These are phyloP conservation scores for Garrulus glandarius DNA, from an alignment of 2,797 vertebrate species.

Conservation along the genomic window DNA sequence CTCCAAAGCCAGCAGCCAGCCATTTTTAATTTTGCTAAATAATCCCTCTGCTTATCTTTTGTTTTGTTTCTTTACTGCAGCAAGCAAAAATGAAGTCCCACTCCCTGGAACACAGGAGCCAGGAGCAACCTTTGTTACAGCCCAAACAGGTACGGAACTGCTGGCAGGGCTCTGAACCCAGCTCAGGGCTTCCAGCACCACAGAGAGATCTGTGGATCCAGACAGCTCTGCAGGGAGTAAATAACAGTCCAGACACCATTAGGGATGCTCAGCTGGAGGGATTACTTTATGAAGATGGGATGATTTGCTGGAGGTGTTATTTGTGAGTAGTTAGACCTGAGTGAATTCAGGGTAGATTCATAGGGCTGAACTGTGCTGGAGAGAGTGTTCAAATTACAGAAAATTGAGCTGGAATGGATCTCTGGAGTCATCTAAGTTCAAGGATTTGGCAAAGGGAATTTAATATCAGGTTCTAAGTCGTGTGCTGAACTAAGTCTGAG, in stretches of 20 bases:
- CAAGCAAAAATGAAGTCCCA: slow-evolving; percentile 92
- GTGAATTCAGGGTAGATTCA: neutral
- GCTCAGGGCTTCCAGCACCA: neutral
- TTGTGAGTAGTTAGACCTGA: neutral
- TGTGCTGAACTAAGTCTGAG: slow-evolving; percentile 17
- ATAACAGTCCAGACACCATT: neutral
- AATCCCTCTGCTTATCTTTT: neutral
- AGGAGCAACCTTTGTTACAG: slow-evolving; percentile 86
- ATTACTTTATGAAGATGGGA: neutral
- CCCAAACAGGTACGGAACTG: slow-evolving; percentile 87
- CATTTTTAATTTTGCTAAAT: slow-evolving; percentile 7
- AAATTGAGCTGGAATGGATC: slow-evolving; percentile 25
- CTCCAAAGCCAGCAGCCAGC: neutral
- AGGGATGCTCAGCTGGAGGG: neutral
- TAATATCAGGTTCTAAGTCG: slow-evolving; percentile 17
- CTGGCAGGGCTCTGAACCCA: neutral
- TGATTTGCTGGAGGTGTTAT: neutral
- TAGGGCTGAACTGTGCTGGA: neutral
- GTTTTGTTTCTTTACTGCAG: slow-evolving; percentile 56
- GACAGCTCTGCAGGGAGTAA: slow-evolving; percentile 27
- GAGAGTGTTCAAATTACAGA: slow-evolving; percentile 3
- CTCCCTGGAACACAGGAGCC: slow-evolving; percentile 86
- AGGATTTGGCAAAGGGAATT: slow-evolving; percentile 33
- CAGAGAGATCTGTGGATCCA: slow-evolving; percentile 7
- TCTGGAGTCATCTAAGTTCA: slow-evolving; percentile 49